Percentiles rank a stretch among this genome's conserved stretches.
Conservation (phyloP, 2,113 vertebrate genomes). For the Aleadryas rufinucha region DNA sequence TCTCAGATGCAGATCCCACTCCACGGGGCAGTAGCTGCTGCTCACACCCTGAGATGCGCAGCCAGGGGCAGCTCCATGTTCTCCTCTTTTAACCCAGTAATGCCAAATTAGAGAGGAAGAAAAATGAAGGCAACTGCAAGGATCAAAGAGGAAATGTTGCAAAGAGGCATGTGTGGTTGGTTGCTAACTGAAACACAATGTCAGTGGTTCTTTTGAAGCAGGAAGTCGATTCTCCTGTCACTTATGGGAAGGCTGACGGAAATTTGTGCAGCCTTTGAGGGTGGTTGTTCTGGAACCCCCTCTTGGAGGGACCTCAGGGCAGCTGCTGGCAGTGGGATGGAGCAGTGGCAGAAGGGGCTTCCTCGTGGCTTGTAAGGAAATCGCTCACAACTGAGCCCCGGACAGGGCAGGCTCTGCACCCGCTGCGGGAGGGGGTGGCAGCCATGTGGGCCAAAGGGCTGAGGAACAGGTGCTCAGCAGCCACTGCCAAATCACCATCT, state of each 20-base stretch:
- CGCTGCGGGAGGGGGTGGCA: accelerated
- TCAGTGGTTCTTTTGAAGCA: neutral
- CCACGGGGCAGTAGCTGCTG: neutral
- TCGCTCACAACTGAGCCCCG: accelerated
- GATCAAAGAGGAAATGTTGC: conserved; percentile 13
- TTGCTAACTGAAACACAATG: conserved; percentile 28
- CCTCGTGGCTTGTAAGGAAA: neutral
- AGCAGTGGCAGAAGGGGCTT: neutral
- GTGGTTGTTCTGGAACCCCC: neutral
- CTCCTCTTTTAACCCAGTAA: neutral
- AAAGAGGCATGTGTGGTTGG: neutral
- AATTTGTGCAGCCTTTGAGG: neutral
- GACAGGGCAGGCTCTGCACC: neutral
- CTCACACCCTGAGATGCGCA: neutral
- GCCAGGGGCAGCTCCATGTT: neutral
- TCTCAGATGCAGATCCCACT: neutral
- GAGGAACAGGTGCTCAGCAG: neutral
- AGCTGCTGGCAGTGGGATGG: neutral
- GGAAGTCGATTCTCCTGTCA: neutral
- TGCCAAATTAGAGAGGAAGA: neutral
- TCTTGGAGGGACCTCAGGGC: neutral
- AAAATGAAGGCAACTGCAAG: neutral
- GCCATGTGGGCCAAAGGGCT: neutral
- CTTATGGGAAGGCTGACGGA: neutral
- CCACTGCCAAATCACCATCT: neutral